These are phyloP conservation scores for Ceratotherium simum DNA, from an alignment of 2,113 vertebrate species.

Conservation along the genomic window DNA sequence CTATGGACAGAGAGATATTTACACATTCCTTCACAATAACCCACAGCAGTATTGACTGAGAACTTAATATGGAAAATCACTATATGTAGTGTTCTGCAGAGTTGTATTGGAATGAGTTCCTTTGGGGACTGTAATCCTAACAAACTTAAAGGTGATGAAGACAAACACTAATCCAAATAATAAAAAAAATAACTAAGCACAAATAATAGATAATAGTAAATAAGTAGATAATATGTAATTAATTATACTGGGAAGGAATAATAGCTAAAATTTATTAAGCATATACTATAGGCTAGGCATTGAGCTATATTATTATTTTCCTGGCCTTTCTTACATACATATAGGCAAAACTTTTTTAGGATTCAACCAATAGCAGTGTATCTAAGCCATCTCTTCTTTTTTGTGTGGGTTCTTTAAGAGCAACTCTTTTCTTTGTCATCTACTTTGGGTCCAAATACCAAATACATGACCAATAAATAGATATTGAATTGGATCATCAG, in stretches of 20 bases:
- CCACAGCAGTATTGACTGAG: background rate
- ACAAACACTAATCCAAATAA: background rate
- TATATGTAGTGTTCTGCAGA: background rate
- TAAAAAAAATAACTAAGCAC: background rate
- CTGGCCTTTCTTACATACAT: background rate
- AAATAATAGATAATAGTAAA: background rate
- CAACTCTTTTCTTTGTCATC: background rate
- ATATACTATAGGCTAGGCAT: background rate
- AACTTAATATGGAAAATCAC: background rate
- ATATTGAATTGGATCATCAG: background rate
- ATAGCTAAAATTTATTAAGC: background rate
- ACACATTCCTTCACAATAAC: background rate
- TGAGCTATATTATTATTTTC: background rate
- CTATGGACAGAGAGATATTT: background rate
- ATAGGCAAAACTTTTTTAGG: background rate
- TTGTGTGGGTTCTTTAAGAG: background rate
- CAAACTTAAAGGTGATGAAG: background rate
- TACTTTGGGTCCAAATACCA: background rate
- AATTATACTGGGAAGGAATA: background rate
- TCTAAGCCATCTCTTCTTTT: background rate
- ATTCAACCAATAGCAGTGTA: background rate
- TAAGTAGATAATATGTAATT: background rate
- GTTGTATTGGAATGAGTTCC: background rate
- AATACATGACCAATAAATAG: background rate
- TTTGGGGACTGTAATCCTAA: background rate